These are phyloP conservation scores for Cylloceria caligata DNA, from an alignment of 2,888 invertebrate species.

Conservation along the genomic window DNA sequence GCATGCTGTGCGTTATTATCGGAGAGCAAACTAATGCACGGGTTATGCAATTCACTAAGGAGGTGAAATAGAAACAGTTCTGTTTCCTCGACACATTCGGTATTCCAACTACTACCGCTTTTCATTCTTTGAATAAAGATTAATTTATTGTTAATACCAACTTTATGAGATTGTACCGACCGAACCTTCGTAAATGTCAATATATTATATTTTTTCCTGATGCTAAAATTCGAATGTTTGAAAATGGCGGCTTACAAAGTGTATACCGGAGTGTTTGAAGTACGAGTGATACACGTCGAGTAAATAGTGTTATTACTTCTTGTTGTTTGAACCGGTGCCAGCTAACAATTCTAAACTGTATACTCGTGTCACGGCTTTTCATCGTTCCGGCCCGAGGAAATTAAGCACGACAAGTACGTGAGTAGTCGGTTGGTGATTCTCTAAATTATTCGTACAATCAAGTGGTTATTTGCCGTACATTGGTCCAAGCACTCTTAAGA, in stretches of 20 bases:
- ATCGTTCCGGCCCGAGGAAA: slow-evolving; percentile 30
- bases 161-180: neutral
- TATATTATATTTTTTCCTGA: no score
- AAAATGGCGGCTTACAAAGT: slow-evolving; percentile 14
- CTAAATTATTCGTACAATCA: slow-evolving; percentile 14
- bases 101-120: neutral
- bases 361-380: neutral
- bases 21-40: slow-evolving; percentile 26
- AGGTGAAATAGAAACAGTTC: neutral
- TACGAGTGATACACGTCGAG: slow-evolving; percentile 67
- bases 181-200: no score
- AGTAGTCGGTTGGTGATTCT: slow-evolving; percentile 14
- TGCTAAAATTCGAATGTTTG: neutral
- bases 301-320: slow-evolving; percentile 74
- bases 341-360: slow-evolving; percentile 41
- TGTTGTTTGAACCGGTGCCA: slow-evolving; percentile 74
- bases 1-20: neutral
- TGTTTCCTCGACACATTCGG: neutral
- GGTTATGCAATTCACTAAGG: neutral
- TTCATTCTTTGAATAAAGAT: neutral
- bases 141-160: neutral
- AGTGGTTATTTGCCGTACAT: neutral
- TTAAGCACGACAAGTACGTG: slow-evolving; percentile 22
- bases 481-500: neutral
- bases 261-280: slow-evolving; percentile 65